Base-by-base conservation (phyloP, 2,888 invertebrate species). In the Andrena dorsata region DNA sequence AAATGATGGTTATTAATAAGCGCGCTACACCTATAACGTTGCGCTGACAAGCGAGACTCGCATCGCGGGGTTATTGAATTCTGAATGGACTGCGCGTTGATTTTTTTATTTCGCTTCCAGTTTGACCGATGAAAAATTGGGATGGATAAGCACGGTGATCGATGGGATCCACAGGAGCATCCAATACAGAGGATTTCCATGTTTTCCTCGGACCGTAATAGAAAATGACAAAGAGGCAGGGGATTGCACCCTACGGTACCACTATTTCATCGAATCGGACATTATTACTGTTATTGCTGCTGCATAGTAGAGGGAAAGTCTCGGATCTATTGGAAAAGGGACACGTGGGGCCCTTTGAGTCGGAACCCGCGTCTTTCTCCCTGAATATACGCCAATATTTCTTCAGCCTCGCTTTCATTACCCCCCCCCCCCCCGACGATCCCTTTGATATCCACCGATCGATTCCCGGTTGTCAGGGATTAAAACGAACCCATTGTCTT, bases 1-100 rank as follows among this genome's bases (percentile, higher is more conserved):
- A 69, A 81, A 81, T 69, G 69, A 69, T 47, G 49, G 64, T 81
- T 81, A 75, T 81, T 81, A 81, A 75, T 81, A 63, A 74, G 10
- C 35, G 32, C 28, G 51, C 32, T 49, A 26, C 49, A 61, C 28
- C 61, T 26, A 61, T 10, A n/a, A 49, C 70, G 23, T 3, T 23
- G 23, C 10, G 30, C 35, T 23, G 35, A 7, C 35, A 8, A 60
- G 47, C 23, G 23, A 65, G 63, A 69, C 41, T 32, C 28, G 13
- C 32, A 1, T n/a, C n/a, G 32, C 20, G 32, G 6, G 23, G 2
- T n/a, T 32, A 49, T 69, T 56, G 63, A 76, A 76, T 64, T 63
- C 49, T 10, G 30, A 49, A 28, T 26, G n/a, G 3, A 16, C 13
- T 26, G 20, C 47, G 16, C 2, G 65, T 26, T 4, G n/a, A 26